phyloP scores from a whole-genome alignment of 2,797 vertebrate species.

The Scarus forsteni region DNA sequence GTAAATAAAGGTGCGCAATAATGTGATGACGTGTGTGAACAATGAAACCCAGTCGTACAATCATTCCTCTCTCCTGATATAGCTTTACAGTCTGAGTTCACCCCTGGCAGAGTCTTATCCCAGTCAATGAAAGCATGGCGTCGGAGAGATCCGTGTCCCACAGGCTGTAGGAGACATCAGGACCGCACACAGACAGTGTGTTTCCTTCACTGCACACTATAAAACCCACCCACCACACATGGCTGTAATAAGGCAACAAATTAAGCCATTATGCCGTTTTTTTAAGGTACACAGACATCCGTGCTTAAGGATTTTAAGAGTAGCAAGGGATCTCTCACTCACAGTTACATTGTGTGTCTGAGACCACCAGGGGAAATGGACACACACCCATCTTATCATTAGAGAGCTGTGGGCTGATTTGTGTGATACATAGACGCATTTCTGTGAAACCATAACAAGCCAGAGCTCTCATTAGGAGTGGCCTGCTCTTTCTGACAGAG shows the following conservation, averaged over 20 bases:
- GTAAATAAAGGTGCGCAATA: slow-evolving; percentile 46
- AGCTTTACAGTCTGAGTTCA: slow-evolving; percentile 46
- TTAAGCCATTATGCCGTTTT: slow-evolving; percentile 84
- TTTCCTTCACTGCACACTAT: slow-evolving; percentile 79
- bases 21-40: slow-evolving; percentile 39
- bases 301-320: slow-evolving; percentile 86
- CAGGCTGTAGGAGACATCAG: slow-evolving; percentile 78
- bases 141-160: slow-evolving; percentile 73
- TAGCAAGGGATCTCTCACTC: slow-evolving; percentile 76
- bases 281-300: slow-evolving; percentile 87
- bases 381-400: slow-evolving; percentile 56
- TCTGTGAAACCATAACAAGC: slow-evolving; percentile 14
- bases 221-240: slow-evolving; percentile 80
- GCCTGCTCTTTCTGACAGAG: slow-evolving; percentile 17
- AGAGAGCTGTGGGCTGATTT: slow-evolving; percentile 38
- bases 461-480: slow-evolving; percentile 6
- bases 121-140: slow-evolving; percentile 73
- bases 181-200: slow-evolving; percentile 85
- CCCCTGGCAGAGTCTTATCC: slow-evolving; percentile 62
- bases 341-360: slow-evolving; percentile 71
- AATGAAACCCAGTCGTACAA: slow-evolving; percentile 55
- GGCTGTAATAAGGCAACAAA: slow-evolving; percentile 87
- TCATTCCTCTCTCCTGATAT: slow-evolving; percentile 30
- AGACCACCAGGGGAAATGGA: slow-evolving; percentile 83
- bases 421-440: slow-evolving; percentile 25